phyloP scores from a whole-genome alignment of 2,888 invertebrate species.

The Erebia ligea region DNA sequence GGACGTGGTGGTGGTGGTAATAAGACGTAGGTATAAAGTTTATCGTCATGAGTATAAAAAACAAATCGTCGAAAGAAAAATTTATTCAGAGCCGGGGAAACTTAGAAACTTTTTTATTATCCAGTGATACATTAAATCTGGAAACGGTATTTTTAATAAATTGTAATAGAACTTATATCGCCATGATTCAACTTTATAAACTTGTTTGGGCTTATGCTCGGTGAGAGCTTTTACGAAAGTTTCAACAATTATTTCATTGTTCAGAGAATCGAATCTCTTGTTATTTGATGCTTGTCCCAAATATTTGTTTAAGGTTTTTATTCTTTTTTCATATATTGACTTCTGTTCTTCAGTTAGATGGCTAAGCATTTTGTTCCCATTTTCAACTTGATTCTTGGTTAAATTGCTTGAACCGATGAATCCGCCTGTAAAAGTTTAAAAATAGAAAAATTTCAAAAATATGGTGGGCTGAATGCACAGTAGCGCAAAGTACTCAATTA shows the following conservation, averaged over 20 bases:
- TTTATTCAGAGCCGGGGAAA: constrained; percentile 76
- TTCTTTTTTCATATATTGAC: constrained; percentile 86
- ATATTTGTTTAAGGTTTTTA: constrained; percentile 84
- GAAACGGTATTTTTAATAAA: constrained; percentile 84
- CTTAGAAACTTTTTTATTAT: constrained; percentile 85
- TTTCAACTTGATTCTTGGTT: constrained; percentile 83
- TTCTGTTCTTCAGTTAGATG: constrained; percentile 85
- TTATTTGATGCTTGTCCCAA: constrained; percentile 73
- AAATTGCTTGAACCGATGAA: constrained; percentile 88
- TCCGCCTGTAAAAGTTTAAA: constrained; percentile 80
- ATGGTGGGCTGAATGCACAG: too few relatives aligned
- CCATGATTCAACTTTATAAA: constrained; percentile 88
- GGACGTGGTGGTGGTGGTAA: too few relatives aligned
- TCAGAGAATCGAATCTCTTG: constrained; percentile 71
- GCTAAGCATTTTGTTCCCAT: constrained; percentile 86
- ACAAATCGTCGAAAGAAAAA: constrained; percentile 1
- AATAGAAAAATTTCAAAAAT: background rate
- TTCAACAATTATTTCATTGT: constrained; percentile 81
- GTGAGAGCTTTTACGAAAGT: constrained; percentile 86
- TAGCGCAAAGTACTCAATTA: too few relatives aligned
- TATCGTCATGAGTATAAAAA: too few relatives aligned
- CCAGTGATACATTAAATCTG: constrained; percentile 82
- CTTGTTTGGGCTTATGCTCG: constrained; percentile 80
- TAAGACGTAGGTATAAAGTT: too few relatives aligned
- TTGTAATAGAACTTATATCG: constrained; percentile 86